Evolutionary conservation across 2,888 invertebrate genomes (phyloP), one percentile per base, ranked within the genome.

Genomic region (Microchrysa polita): DNA sequence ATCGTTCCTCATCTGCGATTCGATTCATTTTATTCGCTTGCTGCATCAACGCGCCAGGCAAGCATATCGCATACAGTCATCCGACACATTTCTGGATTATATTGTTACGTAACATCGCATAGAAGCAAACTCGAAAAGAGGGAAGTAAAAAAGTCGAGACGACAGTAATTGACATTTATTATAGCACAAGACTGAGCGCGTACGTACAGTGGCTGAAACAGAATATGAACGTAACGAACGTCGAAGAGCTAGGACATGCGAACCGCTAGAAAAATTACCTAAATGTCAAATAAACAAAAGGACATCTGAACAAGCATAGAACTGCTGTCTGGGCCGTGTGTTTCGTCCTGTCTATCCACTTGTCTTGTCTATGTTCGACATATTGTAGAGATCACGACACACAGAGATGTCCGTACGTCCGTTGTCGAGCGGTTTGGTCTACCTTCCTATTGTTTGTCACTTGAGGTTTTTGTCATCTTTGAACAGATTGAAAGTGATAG

Each of bases 401-500:
- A n/a, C n/a, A n/a, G 20, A 23, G 16, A 60, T 27, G 34, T n/a
- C n/a, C 16, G 48, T 48, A 34, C 27, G 48, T 10, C 12, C n/a
- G n/a, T n/a, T n/a, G n/a, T n/a, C n/a, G n/a, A n/a, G n/a, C n/a
- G n/a, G n/a, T n/a, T n/a, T 48, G 48, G 48, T 48, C 60, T 16
- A n/a, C n/a, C n/a, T n/a, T n/a, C n/a, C n/a, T n/a, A 9, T 60
- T 60, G 60, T 60, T 60, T 14, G 60, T 60, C 20, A 23, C 20
- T 27, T 27, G n/a, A 60, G 10, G 12, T 27, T 23, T 57, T 23
- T 27, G 27, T 60, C 27, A 10, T 60, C 61, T 16, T 23, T 23
- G 61, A 18, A 16, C 61, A 61, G 61, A 61, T 61, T 61, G 61
- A 61, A 61, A 61, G 61, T 61, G 61, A 61, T 61, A 61, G 61